Conservation (phyloP, 2,113 vertebrate genomes). For the Scolopax mira region DNA sequence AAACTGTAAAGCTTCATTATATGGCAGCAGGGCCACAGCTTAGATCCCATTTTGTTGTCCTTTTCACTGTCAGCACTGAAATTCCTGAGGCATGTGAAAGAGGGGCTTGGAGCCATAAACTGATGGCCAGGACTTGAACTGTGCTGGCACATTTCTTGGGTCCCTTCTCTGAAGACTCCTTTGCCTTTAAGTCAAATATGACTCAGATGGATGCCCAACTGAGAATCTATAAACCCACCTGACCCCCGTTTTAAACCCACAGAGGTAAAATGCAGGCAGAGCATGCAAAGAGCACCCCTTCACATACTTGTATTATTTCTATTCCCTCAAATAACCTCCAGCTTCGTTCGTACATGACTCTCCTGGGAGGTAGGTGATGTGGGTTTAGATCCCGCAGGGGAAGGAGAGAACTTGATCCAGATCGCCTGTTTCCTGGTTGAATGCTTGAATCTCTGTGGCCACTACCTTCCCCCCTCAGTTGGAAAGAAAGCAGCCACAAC, state of each 20-base stretch:
- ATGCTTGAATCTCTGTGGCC: not conserved
- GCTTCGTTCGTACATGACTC: not conserved
- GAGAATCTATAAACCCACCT: not conserved
- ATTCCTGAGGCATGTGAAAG: not conserved
- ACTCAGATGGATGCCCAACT: not conserved
- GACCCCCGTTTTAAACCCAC: not conserved
- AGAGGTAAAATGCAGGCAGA: not conserved
- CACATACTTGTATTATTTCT: not conserved
- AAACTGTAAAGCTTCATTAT: not conserved
- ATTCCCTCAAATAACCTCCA: conserved; percentile 7
- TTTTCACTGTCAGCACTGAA: not conserved
- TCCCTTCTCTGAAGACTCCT: not conserved
- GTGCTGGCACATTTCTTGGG: not conserved
- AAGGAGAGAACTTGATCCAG: not conserved
- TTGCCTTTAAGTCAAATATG: not conserved
- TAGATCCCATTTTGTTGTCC: not conserved
- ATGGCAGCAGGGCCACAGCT: not conserved
- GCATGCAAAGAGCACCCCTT: not conserved
- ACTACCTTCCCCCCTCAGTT: not conserved
- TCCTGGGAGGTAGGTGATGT: not conserved
- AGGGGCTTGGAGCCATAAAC: not conserved
- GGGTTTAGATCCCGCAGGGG: not conserved
- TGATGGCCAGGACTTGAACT: not conserved
- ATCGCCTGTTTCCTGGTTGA: not conserved
- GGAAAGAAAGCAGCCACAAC: not conserved